A percentile compares a stretch with the other conserved stretches of the same genome.
Evolutionary conservation across 1,140 invertebrate species (phyloP).

Genomic region (Drosophila repleta): DNA sequence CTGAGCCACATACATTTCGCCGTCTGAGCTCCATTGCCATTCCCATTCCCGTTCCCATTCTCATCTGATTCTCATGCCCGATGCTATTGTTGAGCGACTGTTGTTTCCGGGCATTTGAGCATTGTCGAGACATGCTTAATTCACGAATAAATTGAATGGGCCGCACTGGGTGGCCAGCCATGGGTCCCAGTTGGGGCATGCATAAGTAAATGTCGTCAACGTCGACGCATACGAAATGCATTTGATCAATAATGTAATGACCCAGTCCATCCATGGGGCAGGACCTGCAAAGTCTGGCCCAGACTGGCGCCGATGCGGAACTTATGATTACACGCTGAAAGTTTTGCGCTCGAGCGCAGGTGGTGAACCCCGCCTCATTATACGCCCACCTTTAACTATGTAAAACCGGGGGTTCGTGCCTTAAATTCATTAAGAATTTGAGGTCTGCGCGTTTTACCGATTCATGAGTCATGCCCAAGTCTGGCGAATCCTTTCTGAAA

Average conservation of each 20-base stretch:
- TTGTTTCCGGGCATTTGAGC: slow-evolving; percentile 67
- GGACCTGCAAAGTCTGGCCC: slow-evolving; percentile 7
- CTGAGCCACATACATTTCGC: slow-evolving; percentile 2
- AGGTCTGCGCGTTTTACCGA: slow-evolving; percentile 41
- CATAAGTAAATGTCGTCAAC: slow-evolving; percentile 46
- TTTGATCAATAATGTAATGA: slow-evolving; percentile 78
- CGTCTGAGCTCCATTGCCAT: slow-evolving; percentile 18
- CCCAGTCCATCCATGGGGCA: slow-evolving; percentile 24
- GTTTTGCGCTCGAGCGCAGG: slow-evolving; percentile 16
- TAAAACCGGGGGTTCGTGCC: slow-evolving; percentile 69
- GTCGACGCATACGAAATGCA: slow-evolving; percentile 59
- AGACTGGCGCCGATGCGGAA: slow-evolving; percentile 54
- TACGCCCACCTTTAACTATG: slow-evolving; percentile 49
- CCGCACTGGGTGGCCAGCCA: neutral
- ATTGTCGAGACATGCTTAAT: slow-evolving; percentile 52
- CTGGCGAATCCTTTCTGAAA: slow-evolving; percentile 10
- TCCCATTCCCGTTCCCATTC: slow-evolving; percentile 32
- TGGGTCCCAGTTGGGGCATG: slow-evolving; percentile 28
- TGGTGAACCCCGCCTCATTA: slow-evolving; percentile 50
- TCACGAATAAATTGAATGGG: slow-evolving; percentile 67
- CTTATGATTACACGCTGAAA: slow-evolving; percentile 52
- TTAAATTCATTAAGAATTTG: slow-evolving; percentile 65
- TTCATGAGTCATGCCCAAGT: slow-evolving; percentile 37
- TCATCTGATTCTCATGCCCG: slow-evolving; percentile 14
- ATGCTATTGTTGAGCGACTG: slow-evolving; percentile 55